A percentile compares a stretch with the other conserved stretches of the same genome.
These are phyloP conservation scores for Sceloporus undulatus DNA, from an alignment of 2,113 vertebrate genomes.

Conservation along the genomic window DNA sequence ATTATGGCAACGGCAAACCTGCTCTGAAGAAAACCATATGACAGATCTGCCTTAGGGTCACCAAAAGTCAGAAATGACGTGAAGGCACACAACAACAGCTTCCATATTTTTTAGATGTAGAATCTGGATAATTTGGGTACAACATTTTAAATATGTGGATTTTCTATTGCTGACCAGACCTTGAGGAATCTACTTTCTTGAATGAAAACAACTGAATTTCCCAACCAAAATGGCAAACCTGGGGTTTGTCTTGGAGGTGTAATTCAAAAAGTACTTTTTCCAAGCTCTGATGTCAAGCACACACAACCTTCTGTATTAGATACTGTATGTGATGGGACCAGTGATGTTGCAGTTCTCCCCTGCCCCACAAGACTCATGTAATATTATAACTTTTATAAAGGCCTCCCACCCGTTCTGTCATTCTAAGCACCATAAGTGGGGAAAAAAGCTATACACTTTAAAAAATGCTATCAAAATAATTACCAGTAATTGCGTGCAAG, in stretches of 20 bases:
- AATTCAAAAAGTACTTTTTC: too few species aligned
- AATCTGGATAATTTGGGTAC: background rate
- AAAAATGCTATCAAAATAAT: constrained; percentile 12
- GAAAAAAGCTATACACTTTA: background rate
- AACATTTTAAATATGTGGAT: background rate
- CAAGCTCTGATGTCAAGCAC: background rate
- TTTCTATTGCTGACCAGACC: background rate
- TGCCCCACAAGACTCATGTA: background rate
- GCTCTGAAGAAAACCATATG: too few species aligned
- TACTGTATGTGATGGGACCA: background rate
- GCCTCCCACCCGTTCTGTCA: too few species aligned
- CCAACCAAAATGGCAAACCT: too few species aligned
- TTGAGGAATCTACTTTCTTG: background rate
- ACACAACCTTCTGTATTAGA: background rate
- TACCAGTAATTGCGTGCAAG: background rate
- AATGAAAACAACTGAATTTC: too few species aligned
- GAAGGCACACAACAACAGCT: too few species aligned
- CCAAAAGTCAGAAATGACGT: too few species aligned
- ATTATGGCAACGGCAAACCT: too few species aligned
- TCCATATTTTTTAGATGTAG: background rate
- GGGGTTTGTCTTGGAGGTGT: too few species aligned
- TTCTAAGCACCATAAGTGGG: background rate
- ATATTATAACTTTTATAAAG: background rate
- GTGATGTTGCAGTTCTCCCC: background rate
- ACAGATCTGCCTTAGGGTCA: too few species aligned